Conservation (phyloP, 2,888 invertebrate species). For the Tetrapedia diversipes region DNA sequence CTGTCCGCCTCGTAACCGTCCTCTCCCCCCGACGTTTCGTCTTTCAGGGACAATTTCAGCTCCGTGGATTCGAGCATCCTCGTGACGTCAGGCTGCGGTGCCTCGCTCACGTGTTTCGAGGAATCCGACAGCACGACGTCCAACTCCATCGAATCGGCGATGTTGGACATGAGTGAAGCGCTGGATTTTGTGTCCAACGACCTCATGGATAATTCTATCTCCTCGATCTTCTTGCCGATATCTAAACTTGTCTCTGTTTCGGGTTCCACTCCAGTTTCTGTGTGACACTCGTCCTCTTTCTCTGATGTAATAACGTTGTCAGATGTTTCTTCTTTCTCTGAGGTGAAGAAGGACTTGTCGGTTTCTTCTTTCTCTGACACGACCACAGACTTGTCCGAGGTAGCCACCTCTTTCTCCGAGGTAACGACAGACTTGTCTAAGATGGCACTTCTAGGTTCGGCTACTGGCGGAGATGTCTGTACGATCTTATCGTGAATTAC, state of each 20-base stretch:
- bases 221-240: conserved; percentile 52
- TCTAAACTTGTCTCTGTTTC: conserved; percentile 50
- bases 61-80: conserved; percentile 65
- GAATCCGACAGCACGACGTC: conserved; percentile 84
- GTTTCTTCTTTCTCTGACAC: conserved; percentile 62
- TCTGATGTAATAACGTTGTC: conserved; percentile 53
- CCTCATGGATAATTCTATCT: conserved; percentile 49
- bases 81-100: conserved; percentile 78
- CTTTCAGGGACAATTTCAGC: conserved; percentile 55
- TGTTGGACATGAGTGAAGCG: conserved; percentile 81
- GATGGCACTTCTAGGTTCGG: conserved; percentile 28
- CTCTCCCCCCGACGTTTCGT: conserved; percentile 82
- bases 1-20: conserved; percentile 90
- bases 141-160: conserved; percentile 85
- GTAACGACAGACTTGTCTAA: not conserved
- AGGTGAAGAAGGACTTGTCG: conserved; percentile 47
- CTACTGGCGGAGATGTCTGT: conserved; percentile 71
- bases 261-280: conserved; percentile 70
- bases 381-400: conserved; percentile 53
- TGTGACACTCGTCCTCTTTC: conserved; percentile 64
- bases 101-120: conserved; percentile 84
- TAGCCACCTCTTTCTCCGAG: conserved; percentile 43
- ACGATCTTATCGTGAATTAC: conserved; percentile 72
- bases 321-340: conserved; percentile 73
- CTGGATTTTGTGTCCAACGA: conserved; percentile 58